A percentile compares a stretch with the other conserved stretches of the same genome.
These are phyloP conservation scores for Eolophus roseicapilla DNA, from an alignment of 2,113 vertebrate genomes.

Conservation along the genomic window DNA sequence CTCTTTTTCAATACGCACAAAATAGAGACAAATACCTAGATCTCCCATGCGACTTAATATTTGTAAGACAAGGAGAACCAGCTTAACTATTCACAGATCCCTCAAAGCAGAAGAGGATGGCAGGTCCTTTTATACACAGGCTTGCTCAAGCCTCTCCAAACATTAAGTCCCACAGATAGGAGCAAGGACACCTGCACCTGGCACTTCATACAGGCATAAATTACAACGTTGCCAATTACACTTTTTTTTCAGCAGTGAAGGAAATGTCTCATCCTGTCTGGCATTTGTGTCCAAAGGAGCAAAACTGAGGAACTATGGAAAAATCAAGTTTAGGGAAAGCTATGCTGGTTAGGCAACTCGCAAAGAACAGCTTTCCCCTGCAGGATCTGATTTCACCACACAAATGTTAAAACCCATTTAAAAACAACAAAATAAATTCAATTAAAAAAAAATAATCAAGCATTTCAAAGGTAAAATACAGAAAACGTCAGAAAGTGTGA, in stretches of 20 bases:
- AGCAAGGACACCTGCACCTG: not conserved
- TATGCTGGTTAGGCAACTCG: not conserved
- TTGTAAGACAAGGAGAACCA: not conserved
- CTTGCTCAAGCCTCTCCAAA: not conserved
- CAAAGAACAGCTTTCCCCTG: not conserved
- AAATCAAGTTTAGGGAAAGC: not conserved
- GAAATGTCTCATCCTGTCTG: not conserved
- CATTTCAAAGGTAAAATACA: not conserved
- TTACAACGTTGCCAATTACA: rapidly evolving
- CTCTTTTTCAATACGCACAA: not conserved
- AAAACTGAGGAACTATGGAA: not conserved
- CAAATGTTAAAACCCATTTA: not conserved
- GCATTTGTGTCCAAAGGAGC: not conserved
- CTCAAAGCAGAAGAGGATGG: not conserved
- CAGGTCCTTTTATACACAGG: not conserved
- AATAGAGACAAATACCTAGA: not conserved
- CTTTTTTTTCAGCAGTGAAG: not conserved
- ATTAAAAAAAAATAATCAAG: not conserved
- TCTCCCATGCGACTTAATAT: not conserved
- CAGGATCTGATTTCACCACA: not conserved
- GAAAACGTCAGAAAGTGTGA: not conserved
- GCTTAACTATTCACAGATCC: not conserved
- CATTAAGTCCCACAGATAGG: not conserved
- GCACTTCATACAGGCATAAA: not conserved
- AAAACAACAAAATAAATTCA: not conserved